These are phyloP conservation scores for Therioaphis trifolii DNA, from an alignment of 2,888 invertebrate species.

Conservation along the genomic window DNA sequence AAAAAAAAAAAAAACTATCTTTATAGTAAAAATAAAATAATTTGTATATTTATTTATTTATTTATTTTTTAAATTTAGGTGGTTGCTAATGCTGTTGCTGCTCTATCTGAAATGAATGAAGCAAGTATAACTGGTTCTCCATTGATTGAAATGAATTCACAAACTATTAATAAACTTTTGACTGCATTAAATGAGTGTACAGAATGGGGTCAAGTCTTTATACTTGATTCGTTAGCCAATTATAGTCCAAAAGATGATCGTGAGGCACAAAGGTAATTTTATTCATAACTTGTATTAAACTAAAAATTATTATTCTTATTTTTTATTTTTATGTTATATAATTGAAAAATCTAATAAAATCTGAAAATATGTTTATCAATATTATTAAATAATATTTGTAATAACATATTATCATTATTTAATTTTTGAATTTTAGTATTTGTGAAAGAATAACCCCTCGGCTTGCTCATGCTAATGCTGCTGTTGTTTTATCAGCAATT, in stretches of 20 bases:
- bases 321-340: background rate
- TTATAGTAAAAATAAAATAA: background rate
- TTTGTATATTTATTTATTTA: constrained; percentile 49
- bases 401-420: background rate
- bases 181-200: constrained; percentile 99
- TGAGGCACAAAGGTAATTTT: constrained; percentile 85
- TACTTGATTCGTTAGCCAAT: constrained; percentile 95
- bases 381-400: background rate
- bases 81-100: constrained; percentile 98
- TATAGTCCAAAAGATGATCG: constrained; percentile 96
- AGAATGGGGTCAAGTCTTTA: constrained; percentile 99
- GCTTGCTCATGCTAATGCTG: constrained; percentile 98
- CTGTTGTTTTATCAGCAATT: constrained; percentile 97
- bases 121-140: constrained; percentile 95
- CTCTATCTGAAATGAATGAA: constrained; percentile 97
- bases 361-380: no score
- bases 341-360: no score
- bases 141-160: constrained; percentile 95
- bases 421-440: constrained; percentile 73
- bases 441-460: constrained; percentile 97
- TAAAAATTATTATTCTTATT: background rate
- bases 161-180: constrained; percentile 96
- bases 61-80: constrained; percentile 71
- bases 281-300: background rate
- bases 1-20: background rate